Evolutionary conservation across 2,888 invertebrate species (phyloP).

Genomic region (Drosophila pseudotalamancana): DNA sequence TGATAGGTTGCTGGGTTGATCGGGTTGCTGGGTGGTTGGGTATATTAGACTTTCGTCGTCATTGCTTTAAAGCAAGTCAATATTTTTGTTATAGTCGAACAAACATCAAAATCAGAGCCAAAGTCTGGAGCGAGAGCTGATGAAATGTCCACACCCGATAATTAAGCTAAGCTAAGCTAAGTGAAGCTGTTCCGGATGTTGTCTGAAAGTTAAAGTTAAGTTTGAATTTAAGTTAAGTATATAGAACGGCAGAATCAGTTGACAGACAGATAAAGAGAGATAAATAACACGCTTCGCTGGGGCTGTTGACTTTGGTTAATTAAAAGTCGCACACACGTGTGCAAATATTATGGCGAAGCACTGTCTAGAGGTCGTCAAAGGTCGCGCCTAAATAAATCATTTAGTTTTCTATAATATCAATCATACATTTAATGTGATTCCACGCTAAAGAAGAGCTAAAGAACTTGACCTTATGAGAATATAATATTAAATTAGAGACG

Average conservation of each 20-base stretch:
- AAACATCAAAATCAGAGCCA: constrained; percentile 38
- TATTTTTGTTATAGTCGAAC: constrained; percentile 70
- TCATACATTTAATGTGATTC: too few species aligned
- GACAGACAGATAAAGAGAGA: constrained; percentile 4
- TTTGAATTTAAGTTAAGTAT: constrained; percentile 38
- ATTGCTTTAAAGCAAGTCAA: constrained; percentile 48
- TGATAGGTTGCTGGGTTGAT: too few species aligned
- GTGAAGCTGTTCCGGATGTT: constrained; percentile 46
- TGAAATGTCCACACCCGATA: constrained; percentile 64
- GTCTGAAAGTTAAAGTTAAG: constrained; percentile 49
- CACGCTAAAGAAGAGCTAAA: too few species aligned
- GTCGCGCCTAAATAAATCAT: constrained; percentile 22
- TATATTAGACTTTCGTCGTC: constrained; percentile 14
- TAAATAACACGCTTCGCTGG: constrained; percentile 55
- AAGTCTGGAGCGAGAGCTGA: constrained; percentile 56
- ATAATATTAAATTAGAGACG: too few species aligned
- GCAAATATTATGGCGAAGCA: constrained; percentile 13
- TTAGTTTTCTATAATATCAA: too few species aligned
- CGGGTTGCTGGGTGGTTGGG: constrained; percentile 39
- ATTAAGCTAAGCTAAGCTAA: constrained; percentile 15
- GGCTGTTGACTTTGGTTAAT: constrained; percentile 73
- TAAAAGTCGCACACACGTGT: constrained; percentile 65
- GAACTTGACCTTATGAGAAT: too few species aligned
- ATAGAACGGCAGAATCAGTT: constrained; percentile 36
- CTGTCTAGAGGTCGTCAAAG: constrained; percentile 33